Evolutionary conservation across 2,888 invertebrate genomes (phyloP), one percentile per base, ranked within the genome.

Genomic region (Caenorhabditis uteleia): DNA sequence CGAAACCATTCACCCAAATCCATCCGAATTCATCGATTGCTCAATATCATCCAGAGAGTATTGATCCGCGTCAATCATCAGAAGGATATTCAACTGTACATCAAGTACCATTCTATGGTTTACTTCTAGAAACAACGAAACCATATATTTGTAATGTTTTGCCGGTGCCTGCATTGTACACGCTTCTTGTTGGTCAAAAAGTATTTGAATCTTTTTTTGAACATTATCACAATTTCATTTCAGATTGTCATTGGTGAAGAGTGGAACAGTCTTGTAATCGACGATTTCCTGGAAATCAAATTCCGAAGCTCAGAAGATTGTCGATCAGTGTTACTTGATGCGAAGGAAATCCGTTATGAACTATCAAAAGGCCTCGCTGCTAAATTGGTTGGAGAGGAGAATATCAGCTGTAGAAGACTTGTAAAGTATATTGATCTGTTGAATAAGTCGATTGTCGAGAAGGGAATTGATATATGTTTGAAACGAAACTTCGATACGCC

Each of bases 41-140:
- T 18, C 75, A 77, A 55, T 72, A 75, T 44, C 77, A 72, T 50
- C 66, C 71, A 10, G 75, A 75, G 54, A 56, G 58, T 36, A 54
- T 75, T 33, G 70, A 75, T 40, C 50, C 68, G 16, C 49, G 58
- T 7, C 49, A 67, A 21, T 51, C 54, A 23, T 57, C 59, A 0
- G 54, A 68, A 18, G 60, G 61, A 2, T 33, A 46, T 18, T 72
- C 75, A 1, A 51, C 27, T 3, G 47, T 61, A 2, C 75, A 75
- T 49, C 80, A 80, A 55, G 47, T 77, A 42, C 66, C 68, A 16
- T 77, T 74, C 46, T 79, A 72, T 57, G 77, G 79, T 1, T 55
- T 78, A 4, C 69, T 79, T 5, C 68, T 80, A 27, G 80, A 80
- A 58, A 80, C 80, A 12, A 77, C 77, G 6, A 78, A 79, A 33